These are phyloP conservation scores for Sepioteuthis lessoniana DNA, from an alignment of 2,888 invertebrate species.

Conservation along the genomic window DNA sequence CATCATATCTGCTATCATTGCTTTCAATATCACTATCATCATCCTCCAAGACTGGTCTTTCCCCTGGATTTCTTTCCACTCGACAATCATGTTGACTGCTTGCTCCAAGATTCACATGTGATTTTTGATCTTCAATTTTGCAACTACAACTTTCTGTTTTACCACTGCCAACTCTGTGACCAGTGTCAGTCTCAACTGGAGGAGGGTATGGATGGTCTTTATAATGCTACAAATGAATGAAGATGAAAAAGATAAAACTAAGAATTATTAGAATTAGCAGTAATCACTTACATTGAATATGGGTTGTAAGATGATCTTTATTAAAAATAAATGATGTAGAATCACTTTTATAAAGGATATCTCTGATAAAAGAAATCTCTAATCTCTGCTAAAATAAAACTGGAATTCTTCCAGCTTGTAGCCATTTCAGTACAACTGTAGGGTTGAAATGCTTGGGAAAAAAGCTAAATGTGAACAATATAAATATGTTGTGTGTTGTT, in stretches of 20 bases:
- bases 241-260: not conserved
- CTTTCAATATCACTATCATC: not conserved
- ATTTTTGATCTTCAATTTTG: not conserved
- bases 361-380: too few relatives aligned
- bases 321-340: too few relatives aligned
- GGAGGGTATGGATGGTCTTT: slow-evolving; percentile 60
- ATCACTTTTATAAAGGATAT: too few relatives aligned
- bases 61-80: not conserved
- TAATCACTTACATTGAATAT: too few relatives aligned
- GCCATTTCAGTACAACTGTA: too few relatives aligned
- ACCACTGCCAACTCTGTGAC: not conserved
- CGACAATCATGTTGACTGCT: not conserved
- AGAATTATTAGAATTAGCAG: too few relatives aligned
- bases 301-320: too few relatives aligned
- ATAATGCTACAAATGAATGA: slow-evolving; percentile 55
- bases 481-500: too few relatives aligned
- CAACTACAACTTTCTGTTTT: not conserved
- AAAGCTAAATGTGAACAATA: too few relatives aligned
- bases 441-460: too few relatives aligned
- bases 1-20: not conserved
- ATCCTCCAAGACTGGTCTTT: not conserved
- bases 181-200: slow-evolving; percentile 50
- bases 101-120: not conserved
- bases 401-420: too few relatives aligned
- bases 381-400: too few relatives aligned